Evolutionary conservation across 2,797 vertebrate genomes (phyloP), one percentile per base, ranked within the genome.

Genomic region (Onychomys arenicola): DNA sequence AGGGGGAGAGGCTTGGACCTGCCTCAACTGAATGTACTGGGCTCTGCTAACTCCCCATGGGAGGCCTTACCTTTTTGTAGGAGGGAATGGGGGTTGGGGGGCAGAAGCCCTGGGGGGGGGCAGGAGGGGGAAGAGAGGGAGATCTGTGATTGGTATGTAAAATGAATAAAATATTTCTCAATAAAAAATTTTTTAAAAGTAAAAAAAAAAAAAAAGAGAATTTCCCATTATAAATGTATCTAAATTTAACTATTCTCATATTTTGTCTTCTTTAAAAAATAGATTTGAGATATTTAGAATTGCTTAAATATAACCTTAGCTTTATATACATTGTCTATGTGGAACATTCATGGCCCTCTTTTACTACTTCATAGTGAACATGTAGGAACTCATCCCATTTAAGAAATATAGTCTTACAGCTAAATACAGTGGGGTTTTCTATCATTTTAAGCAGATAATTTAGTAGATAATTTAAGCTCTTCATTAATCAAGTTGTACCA

Each of bases 231-330:
- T 73, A 92, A 96, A 83, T 95, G 7, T 93, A 75, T 95, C 84
- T 92, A 86, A 61, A 49, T 97, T 34, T 92, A 78, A 71, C 8
- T n/a, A 32, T 52, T 32, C 11, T 95, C 40, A 69, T 81, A 76
- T 80, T 91, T 94, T 82, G 80, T 76, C 43, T 93, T 96, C 37
- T 90, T 97, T 91, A 91, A 67, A 94, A 94, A 90, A 52, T 43
- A 59, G 73, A 55, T 92, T 93, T 92, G 89, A 91, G 55, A 12
- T 85, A 78, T 25, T 55, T 82, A 91, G 46, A 93, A 40, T 93
- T 89, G 71, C 63, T 57, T 84, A 65, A 75, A 89, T 89, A 0
- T 86, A 86, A 49, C 83, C 52, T 90, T 84, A 93, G 63, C 25
- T 84, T 94, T 34, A 65, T 85, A 77, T 4, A 34, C 6, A 46